These are phyloP conservation scores for Ceraclea dissimilis DNA, from an alignment of 2,888 invertebrate species.

Conservation along the genomic window DNA sequence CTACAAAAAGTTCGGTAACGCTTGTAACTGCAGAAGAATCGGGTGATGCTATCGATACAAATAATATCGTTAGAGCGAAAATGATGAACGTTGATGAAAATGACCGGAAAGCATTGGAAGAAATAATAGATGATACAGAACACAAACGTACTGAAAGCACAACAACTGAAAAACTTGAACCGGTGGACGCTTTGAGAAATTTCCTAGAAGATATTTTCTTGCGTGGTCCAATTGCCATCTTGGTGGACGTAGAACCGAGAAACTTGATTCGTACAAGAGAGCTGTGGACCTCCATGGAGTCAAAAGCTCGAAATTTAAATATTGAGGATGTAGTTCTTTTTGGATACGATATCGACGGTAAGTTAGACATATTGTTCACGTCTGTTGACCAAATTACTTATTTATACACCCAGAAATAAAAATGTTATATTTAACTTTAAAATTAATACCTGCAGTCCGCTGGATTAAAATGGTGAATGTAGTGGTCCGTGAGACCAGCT, in stretches of 20 bases:
- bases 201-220: slow-evolving; percentile 46
- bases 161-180: slow-evolving; percentile 10
- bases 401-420: neutral
- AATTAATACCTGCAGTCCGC: neutral
- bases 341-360: slow-evolving; percentile 44
- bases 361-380: slow-evolving; percentile 28
- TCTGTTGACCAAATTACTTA: neutral
- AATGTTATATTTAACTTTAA: neutral
- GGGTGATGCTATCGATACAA: neutral
- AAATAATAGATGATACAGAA: neutral
- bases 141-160: neutral
- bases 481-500: no score
- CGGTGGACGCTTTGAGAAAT: slow-evolving; percentile 33
- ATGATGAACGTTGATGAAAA: neutral
- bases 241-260: slow-evolving; percentile 40
- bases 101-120: neutral
- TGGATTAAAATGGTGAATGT: neutral
- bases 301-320: slow-evolving; percentile 33
- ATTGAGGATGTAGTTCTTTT: slow-evolving; percentile 40
- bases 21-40: neutral
- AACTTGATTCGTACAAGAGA: slow-evolving; percentile 39
- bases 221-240: slow-evolving; percentile 40
- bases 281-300: slow-evolving; percentile 40
- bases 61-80: neutral
- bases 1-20: neutral